Percentiles rank a stretch among this genome's conserved stretches.
These are phyloP conservation scores for Myiagra hebetior DNA, from an alignment of 2,113 vertebrate species.

Conservation along the genomic window DNA sequence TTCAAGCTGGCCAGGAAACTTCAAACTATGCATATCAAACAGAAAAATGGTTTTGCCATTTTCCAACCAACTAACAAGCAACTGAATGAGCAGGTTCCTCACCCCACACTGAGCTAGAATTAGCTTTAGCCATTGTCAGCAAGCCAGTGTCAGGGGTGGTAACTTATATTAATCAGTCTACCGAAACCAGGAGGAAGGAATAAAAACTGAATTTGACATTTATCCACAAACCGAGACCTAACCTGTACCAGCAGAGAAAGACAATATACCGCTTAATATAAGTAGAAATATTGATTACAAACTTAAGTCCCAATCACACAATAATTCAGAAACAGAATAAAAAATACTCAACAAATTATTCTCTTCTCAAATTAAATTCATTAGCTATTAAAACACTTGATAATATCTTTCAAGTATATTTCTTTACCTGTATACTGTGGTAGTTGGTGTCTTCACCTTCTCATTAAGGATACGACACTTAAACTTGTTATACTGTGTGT, in stretches of 20 bases:
- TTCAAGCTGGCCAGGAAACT: neutral
- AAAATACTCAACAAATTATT: neutral
- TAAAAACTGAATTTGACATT: neutral
- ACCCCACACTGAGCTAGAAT: neutral
- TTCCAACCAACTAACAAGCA: neutral
- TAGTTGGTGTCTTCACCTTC: constrained; percentile 74
- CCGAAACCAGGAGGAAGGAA: neutral
- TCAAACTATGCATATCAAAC: neutral
- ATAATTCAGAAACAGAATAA: neutral
- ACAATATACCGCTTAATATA: neutral
- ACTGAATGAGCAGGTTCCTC: neutral
- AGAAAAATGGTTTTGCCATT: neutral
- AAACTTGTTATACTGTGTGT: constrained; percentile 75
- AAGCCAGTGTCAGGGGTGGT: neutral
- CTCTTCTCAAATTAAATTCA: neutral
- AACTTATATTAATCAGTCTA: neutral
- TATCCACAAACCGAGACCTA: neutral
- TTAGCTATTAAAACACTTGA: neutral
- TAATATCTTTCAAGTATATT: neutral
- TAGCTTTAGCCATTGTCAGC: neutral
- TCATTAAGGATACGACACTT: constrained; percentile 80
- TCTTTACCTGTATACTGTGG: constrained; percentile 80
- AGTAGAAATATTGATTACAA: neutral
- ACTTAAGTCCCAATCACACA: neutral
- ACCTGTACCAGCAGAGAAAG: neutral